A percentile compares a stretch with the other conserved stretches of the same genome.
These are phyloP conservation scores for Tetranychus truncatus DNA, from an alignment of 2,888 invertebrate genomes.

Conservation along the genomic window DNA sequence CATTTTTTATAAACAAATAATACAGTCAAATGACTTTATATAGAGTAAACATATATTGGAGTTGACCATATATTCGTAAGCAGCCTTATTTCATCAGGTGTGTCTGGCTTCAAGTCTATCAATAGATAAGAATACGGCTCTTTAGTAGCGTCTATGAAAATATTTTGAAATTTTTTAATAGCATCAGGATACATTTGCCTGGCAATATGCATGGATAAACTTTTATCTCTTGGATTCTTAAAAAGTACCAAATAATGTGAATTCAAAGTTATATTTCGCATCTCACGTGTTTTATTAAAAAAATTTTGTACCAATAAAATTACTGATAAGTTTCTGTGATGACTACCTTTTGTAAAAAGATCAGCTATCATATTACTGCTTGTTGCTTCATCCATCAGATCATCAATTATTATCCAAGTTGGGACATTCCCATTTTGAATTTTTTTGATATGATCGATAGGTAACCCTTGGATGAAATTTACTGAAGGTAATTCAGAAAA, in stretches of 20 bases:
- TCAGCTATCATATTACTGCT: neutral
- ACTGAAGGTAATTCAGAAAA: neutral
- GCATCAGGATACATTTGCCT: neutral
- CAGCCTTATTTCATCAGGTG: neutral
- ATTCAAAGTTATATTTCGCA: constrained; percentile 1
- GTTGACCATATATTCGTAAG: too few species aligned
- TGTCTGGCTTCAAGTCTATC: neutral
- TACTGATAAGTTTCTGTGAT: constrained; percentile 1
- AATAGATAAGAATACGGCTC: neutral
- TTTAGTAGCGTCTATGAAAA: neutral
- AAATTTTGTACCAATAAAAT: neutral
- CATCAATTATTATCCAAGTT: constrained; percentile 3
- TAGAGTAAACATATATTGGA: too few species aligned
- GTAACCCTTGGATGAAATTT: neutral
- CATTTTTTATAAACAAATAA: neutral
- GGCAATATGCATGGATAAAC: neutral
- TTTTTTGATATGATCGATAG: neutral
- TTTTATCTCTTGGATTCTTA: constrained; percentile 2
- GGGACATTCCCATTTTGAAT: neutral
- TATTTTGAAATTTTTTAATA: neutral
- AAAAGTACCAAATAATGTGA: neutral
- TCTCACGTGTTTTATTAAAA: neutral
- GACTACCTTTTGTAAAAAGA: neutral
- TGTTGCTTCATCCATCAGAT: constrained; percentile 2
- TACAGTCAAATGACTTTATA: too few species aligned